These are phyloP conservation scores for Falco peregrinus DNA, from an alignment of 2,797 vertebrate genomes.

Conservation along the genomic window DNA sequence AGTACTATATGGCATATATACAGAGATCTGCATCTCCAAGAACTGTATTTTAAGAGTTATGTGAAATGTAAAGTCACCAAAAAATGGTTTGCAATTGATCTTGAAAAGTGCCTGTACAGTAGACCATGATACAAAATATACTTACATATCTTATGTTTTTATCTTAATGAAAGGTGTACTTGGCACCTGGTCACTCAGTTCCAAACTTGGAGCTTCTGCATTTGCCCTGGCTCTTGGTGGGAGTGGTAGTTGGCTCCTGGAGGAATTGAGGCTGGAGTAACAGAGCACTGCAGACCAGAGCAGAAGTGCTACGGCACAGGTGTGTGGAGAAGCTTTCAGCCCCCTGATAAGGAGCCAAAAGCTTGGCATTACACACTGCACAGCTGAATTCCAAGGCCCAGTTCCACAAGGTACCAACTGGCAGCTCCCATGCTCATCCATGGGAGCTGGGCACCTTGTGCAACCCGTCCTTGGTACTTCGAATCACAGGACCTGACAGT, in stretches of 20 bases:
- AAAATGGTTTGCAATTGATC: neutral
- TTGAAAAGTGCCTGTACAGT: neutral
- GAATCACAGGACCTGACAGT: neutral
- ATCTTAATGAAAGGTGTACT: neutral
- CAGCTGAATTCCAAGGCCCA: neutral
- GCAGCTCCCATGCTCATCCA: neutral
- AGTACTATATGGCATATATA: neutral
- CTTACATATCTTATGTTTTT: neutral
- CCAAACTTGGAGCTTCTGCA: neutral
- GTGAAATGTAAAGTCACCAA: neutral
- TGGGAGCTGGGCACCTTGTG: neutral
- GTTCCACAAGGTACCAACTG: neutral
- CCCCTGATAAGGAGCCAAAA: neutral
- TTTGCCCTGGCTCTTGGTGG: neutral
- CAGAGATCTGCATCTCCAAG: neutral
- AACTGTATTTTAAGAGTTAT: neutral
- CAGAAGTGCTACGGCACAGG: neutral
- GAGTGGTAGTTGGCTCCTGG: neutral
- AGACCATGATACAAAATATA: neutral
- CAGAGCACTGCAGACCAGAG: neutral
- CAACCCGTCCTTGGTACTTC: neutral
- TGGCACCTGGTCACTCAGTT: neutral
- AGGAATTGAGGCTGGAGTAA: neutral
- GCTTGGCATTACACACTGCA: neutral
- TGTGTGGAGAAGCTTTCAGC: neutral